These are phyloP conservation scores for Hydriomena furcata DNA, from an alignment of 2,888 invertebrate genomes.

Conservation along the genomic window DNA sequence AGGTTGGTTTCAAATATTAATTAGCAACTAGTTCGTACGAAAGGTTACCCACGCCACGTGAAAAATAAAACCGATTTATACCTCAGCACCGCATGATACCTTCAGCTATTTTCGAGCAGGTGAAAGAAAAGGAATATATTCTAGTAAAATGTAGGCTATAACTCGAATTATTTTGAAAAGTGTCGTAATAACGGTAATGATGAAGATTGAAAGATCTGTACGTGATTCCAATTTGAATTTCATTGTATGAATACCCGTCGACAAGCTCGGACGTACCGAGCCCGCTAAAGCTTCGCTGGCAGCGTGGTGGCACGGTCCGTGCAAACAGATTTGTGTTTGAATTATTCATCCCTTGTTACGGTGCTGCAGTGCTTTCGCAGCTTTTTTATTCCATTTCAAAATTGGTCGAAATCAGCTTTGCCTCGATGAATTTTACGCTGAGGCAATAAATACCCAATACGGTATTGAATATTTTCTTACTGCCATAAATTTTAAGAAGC, in stretches of 20 bases:
- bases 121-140: neutral
- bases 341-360: conserved; percentile 60
- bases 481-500: too few relatives aligned
- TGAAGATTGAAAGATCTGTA: conserved; percentile 52
- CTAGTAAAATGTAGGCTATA: neutral
- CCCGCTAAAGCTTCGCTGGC: conserved; percentile 38
- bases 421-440: conserved; percentile 17
- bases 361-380: conserved; percentile 42
- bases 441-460: conserved; percentile 15
- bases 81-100: neutral
- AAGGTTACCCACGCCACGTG: conserved; percentile 13
- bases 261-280: conserved; percentile 41
- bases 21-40: conserved; percentile 21
- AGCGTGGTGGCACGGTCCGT: conserved; percentile 30
- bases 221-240: conserved; percentile 50
- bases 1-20: conserved; percentile 46
- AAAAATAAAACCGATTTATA: conserved; percentile 2
- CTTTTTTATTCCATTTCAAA: conserved; percentile 35
- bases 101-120: neutral
- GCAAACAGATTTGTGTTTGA: conserved; percentile 59
- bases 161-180: conserved; percentile 26
- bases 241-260: conserved; percentile 44
- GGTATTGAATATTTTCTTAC: conserved; percentile 7
- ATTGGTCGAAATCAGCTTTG: conserved; percentile 22
- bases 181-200: conserved; percentile 39